Percentiles rank a stretch among this genome's conserved stretches.
Evolutionary conservation across 2,797 vertebrate genomes (phyloP).

Genomic region (Otus scops): DNA sequence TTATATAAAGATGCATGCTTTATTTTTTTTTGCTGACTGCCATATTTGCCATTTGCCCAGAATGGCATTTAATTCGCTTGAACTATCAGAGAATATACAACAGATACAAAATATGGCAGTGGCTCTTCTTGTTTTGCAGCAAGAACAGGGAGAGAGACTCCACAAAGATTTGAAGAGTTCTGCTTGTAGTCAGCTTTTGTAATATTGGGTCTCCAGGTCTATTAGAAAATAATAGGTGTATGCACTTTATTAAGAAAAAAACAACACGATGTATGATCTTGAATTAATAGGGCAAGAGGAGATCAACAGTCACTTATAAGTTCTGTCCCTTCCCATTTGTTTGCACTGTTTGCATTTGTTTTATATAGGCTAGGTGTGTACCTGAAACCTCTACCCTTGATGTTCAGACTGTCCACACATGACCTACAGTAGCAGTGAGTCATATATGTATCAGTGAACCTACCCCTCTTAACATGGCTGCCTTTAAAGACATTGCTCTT

Average conservation of each 20-base stretch:
- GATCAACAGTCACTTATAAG: not conserved
- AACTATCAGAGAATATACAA: not conserved
- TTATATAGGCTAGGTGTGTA: not conserved
- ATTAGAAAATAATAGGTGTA: not conserved
- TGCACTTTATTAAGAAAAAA: not conserved
- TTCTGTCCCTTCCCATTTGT: not conserved
- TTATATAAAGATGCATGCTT: constrained; percentile 19
- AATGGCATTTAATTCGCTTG: not conserved
- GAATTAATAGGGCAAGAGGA: not conserved
- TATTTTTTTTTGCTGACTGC: not conserved
- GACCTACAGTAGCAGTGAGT: not conserved
- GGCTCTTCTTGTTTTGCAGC: not conserved
- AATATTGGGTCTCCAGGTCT: not conserved
- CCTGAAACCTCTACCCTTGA: not conserved
- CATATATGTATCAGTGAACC: not conserved
- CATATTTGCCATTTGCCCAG: not conserved
- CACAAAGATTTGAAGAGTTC: not conserved
- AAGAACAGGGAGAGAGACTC: not conserved
- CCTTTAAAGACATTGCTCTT: not conserved
- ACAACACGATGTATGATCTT: not conserved
- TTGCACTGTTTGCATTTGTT: not conserved
- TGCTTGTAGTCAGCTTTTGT: not conserved
- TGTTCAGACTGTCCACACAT: not conserved
- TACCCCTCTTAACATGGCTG: not conserved
- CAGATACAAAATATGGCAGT: not conserved